Conservation (phyloP, 2,888 invertebrate genomes). For the Neuroscelio doddi region DNA sequence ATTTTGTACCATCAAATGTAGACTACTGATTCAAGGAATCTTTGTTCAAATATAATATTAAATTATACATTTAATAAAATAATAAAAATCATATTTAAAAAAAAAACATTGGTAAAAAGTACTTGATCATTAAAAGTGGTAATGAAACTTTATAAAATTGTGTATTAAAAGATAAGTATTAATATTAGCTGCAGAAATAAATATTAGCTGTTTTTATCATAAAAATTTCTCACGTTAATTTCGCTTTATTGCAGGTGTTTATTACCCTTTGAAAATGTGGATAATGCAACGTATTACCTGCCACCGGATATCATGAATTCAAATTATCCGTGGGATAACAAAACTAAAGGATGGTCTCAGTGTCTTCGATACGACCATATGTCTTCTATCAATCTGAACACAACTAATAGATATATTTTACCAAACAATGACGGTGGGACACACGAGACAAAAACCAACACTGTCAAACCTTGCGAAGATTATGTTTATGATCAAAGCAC, state of each 20-base stretch:
- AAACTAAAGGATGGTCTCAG: constrained; percentile 72
- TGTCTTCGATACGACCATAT: constrained; percentile 69
- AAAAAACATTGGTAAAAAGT: background rate
- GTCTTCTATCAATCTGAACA: constrained; percentile 8
- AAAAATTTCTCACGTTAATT: background rate
- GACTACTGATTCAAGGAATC: too few relatives aligned
- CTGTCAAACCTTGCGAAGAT: constrained; percentile 71
- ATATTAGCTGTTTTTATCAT: background rate
- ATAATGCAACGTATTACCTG: constrained; percentile 73
- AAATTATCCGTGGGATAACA: constrained; percentile 75
- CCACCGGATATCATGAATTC: constrained; percentile 71
- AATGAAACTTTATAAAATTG: background rate
- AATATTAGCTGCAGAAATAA: background rate
- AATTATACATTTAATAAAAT: too few relatives aligned
- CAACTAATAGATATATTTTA: constrained; percentile 24
- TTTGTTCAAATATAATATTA: too few relatives aligned
- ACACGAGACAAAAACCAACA: constrained; percentile 22
- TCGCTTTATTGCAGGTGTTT: constrained; percentile 73
- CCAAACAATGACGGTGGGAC: constrained; percentile 15
- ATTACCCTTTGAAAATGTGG: constrained; percentile 74
- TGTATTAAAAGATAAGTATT: background rate
- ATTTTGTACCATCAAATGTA: too few relatives aligned
- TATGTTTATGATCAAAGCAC: constrained; percentile 77
- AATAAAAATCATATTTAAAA: too few relatives aligned
- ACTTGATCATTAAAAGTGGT: background rate